Evolutionary conservation across 1,140 invertebrate genomes (phyloP).

Genomic region (Euschistus heros): DNA sequence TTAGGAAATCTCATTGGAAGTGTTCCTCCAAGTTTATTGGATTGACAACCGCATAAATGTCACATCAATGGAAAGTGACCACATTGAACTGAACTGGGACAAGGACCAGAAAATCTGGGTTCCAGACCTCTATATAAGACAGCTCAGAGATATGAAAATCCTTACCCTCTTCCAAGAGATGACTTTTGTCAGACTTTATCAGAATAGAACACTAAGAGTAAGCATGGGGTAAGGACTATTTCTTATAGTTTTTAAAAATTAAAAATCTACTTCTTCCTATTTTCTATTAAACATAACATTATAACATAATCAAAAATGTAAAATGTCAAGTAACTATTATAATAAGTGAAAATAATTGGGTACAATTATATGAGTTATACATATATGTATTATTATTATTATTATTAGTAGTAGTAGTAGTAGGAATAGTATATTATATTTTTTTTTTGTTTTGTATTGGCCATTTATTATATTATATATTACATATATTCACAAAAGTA

Average conservation of each 20-base stretch:
- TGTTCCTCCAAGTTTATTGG: conserved; percentile 50
- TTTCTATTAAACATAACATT: too few relatives aligned
- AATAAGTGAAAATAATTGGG: too few relatives aligned
- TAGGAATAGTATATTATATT: too few relatives aligned
- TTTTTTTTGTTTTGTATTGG: too few relatives aligned
- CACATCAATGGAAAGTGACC: conserved; percentile 31
- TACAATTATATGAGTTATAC: too few relatives aligned
- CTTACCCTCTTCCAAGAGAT: conserved; percentile 46
- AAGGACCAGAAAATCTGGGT: conserved; percentile 37
- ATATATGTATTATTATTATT: too few relatives aligned
- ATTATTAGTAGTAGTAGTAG: too few relatives aligned
- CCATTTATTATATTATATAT: too few relatives aligned
- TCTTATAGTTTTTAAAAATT: neutral
- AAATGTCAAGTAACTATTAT: too few relatives aligned
- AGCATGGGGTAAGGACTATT: conserved; percentile 42
- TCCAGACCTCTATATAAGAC: conserved; percentile 48
- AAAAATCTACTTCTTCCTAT: neutral
- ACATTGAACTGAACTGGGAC: conserved; percentile 33
- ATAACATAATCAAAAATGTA: too few relatives aligned
- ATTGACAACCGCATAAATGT: conserved; percentile 40
- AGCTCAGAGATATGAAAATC: conserved; percentile 45
- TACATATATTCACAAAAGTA: too few relatives aligned
- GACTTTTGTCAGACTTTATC: conserved; percentile 44
- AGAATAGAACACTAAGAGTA: conserved; percentile 44
- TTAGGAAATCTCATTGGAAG: conserved; percentile 48